Base-by-base conservation (phyloP, 2,797 vertebrate genomes). In the Hemibagrus guttatus region DNA sequence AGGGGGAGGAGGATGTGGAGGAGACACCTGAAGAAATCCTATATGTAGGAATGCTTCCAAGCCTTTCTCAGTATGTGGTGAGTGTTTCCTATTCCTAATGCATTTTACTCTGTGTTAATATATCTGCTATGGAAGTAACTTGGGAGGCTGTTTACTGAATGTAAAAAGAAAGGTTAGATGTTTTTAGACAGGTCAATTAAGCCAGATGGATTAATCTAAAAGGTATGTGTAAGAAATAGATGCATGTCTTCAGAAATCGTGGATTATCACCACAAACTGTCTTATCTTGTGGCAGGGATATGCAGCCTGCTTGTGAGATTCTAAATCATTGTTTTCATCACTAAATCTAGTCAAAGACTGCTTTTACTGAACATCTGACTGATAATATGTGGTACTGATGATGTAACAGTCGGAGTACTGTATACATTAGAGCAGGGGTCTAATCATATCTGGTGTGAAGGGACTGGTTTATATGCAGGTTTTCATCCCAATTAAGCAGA, bases 41-140 rank as follows among this genome's bases (percentile, higher is more conserved):
- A 69, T 99, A 99, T 85, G 94, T 96, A 90, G 97, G 96, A 23
- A 98, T 99, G 97, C 90, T 99, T 83, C 97, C 96, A 81, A 98
- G 96, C 87, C 96, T 99, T 81, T 98, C 98, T 8, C 98, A 99
- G 92, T 97, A 98, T 49, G 97, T 99, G 97, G 98, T 99, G 93
- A 97, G 97, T 93, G 58, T 13, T 61, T 85, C 23, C 0, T 52
- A 13, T 23, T 56, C 14, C 5, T 81, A 79, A 66, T 82, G 42
- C 14, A 21, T 49, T 80, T 61, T 42, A 63, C 35, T n/a, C 21
- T 46, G 26, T 64, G 39, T n/a, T 64, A 19, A 19, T 64, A 49
- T 46, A 17, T 46, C 26, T 46, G 59, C 35, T 39, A 1, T 46
- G 23, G 17, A 28, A 7, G n/a, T 76, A 16, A 58, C n/a, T 35